Percentiles rank a stretch among this genome's conserved stretches.
Conservation (phyloP, 2,797 vertebrate species). For the Hydrophis major region DNA sequence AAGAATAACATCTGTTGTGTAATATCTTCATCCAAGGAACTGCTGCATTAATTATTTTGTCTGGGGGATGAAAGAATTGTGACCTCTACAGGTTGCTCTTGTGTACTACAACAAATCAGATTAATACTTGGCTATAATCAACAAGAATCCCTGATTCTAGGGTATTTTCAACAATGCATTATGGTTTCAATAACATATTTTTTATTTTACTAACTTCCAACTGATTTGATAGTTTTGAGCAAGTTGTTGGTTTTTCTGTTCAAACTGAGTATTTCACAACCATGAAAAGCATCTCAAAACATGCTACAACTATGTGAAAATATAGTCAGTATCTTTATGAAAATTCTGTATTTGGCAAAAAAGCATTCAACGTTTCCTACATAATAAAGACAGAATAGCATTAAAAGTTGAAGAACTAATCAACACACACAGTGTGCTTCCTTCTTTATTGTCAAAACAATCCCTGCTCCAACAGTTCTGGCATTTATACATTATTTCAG, state of each 20-base stretch:
- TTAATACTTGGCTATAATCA: not conserved
- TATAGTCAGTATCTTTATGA: conserved; percentile 30
- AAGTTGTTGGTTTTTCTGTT: not conserved
- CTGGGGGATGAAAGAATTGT: not conserved
- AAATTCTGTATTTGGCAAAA: conserved; percentile 5
- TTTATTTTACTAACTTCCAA: not conserved
- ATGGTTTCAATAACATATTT: not conserved
- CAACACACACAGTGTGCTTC: conserved; percentile 51
- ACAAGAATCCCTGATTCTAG: not conserved
- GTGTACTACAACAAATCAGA: not conserved
- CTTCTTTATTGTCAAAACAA: conserved; percentile 61
- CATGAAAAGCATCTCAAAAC: not conserved
- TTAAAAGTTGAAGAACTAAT: conserved; percentile 54
- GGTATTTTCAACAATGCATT: not conserved
- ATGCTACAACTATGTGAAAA: not conserved
- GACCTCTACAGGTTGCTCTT: not conserved
- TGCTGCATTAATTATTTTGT: not conserved
- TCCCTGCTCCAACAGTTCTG: conserved; percentile 55
- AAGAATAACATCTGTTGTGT: not conserved
- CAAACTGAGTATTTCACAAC: not conserved
- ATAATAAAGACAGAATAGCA: conserved; percentile 53
- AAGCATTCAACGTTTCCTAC: conserved; percentile 44
- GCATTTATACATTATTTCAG: conserved; percentile 52
- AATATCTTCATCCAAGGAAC: not conserved
- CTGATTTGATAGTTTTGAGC: not conserved